Evolutionary conservation across 1,140 invertebrate species (phyloP).

Genomic region (Cotesia glomerata): DNA sequence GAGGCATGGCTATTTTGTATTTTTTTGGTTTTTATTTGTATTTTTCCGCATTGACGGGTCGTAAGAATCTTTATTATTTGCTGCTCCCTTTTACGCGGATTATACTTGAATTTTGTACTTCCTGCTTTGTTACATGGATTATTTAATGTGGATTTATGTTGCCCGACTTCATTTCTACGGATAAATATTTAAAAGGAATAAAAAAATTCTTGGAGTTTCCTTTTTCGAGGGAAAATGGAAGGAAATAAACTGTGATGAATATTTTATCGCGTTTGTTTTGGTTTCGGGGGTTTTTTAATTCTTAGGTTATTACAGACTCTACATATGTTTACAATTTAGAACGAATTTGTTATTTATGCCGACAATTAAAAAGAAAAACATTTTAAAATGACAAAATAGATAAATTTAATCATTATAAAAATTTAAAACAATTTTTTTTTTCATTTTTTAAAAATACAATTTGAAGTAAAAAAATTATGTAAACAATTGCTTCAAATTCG

Average conservation of each 20-base stretch:
- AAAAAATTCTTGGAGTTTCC: background rate
- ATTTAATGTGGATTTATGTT: background rate
- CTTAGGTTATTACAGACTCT: too few species aligned
- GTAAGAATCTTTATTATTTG: constrained; percentile 19
- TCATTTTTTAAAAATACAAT: too few species aligned
- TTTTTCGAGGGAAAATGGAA: background rate
- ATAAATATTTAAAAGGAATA: background rate
- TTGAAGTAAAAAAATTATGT: too few species aligned
- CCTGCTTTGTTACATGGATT: background rate
- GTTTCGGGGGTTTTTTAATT: too few species aligned
- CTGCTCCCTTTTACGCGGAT: constrained; percentile 5
- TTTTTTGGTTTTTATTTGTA: background rate
- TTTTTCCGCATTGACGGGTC: constrained; percentile 15
- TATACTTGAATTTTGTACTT: background rate
- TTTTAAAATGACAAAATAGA: too few species aligned
- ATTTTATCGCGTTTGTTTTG: too few species aligned
- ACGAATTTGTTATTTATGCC: too few species aligned
- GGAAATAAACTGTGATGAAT: background rate
- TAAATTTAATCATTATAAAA: too few species aligned
- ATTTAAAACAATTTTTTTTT: too few species aligned
- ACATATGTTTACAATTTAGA: too few species aligned
- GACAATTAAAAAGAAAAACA: too few species aligned
- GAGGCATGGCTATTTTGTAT: background rate
- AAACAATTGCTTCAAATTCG: too few species aligned
- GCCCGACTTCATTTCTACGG: background rate